Conservation (phyloP, 2,113 vertebrate genomes). For the Tragelaphus strepsiceros region DNA sequence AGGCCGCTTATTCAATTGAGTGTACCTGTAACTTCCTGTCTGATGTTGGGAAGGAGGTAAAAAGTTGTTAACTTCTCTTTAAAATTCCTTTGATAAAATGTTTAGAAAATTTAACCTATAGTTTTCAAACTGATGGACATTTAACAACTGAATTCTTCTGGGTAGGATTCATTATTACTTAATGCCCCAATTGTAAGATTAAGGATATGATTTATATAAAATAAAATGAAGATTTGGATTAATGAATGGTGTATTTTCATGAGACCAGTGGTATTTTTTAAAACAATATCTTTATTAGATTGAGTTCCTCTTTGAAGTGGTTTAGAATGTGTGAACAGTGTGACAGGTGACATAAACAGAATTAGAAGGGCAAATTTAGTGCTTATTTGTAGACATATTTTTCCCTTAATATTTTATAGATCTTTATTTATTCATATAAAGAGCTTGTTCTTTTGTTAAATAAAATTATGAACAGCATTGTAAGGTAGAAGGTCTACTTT, state of each 20-base stretch:
- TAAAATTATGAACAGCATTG: neutral
- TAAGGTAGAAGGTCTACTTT: neutral
- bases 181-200: neutral
- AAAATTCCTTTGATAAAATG: neutral
- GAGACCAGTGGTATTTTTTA: neutral
- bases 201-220: neutral
- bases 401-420: neutral
- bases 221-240: neutral
- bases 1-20: constrained; percentile 86
- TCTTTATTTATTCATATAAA: neutral
- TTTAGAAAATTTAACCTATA: neutral
- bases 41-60: constrained; percentile 88
- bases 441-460: neutral
- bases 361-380: neutral
- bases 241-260: neutral
- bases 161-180: neutral
- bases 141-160: neutral
- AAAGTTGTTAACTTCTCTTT: neutral
- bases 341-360: neutral
- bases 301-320: neutral
- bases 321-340: neutral
- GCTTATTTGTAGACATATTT: neutral
- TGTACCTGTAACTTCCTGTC: constrained; percentile 90
- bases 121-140: neutral
- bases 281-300: neutral